Evolutionary conservation across 2,797 vertebrate genomes (phyloP), one percentile per base, ranked within the genome.

Genomic region (Esox masquinongy): DNA sequence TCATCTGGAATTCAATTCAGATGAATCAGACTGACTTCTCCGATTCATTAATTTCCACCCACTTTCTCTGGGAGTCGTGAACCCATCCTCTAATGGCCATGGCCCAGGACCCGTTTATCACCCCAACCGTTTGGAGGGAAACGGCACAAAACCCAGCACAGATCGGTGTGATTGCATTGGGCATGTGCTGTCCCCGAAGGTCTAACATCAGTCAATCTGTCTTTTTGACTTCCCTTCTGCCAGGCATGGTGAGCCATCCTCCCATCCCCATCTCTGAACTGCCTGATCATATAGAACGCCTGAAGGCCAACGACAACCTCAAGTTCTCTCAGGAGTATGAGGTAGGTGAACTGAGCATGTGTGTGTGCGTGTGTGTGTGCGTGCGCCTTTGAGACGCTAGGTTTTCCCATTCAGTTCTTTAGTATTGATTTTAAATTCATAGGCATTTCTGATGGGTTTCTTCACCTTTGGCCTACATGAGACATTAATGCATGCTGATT

Each of bases 301-400:
- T 99, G 88, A 99, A 99, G 95, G 97, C 98, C 82, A 99, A 99
- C 89, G 98, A 99, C 92, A 99, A 97, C 93, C 93, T 99, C 91
- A 97, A 98, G 91, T 99, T 99, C 92, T 99, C 97, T 83, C 98
- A 99, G 93, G 98, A 99, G 86, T 99, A 99, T 84, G 98, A 99
- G 97, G 97, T 56, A 22, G 2, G 19, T 4, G 1, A 56, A n/a
- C 51, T 5, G 51, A 7, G 19, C n/a, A 17, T n/a, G 51, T 1
- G 49, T 17, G 49, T 17, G 50, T 53, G 16, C 16, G 19, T 53
- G 5, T n/a, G 51, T 2, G 16, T 3, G 17, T 51, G 15, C 14
- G 0, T 49, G 39, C 39, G 5, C 39, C 39, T 51, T 49, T 49
- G 47, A 49, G 50, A 12, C 15, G 6, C 1, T 17, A 19, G 6